phyloP scores from a whole-genome alignment of 2,797 vertebrate species.

The Lophius americanus region DNA sequence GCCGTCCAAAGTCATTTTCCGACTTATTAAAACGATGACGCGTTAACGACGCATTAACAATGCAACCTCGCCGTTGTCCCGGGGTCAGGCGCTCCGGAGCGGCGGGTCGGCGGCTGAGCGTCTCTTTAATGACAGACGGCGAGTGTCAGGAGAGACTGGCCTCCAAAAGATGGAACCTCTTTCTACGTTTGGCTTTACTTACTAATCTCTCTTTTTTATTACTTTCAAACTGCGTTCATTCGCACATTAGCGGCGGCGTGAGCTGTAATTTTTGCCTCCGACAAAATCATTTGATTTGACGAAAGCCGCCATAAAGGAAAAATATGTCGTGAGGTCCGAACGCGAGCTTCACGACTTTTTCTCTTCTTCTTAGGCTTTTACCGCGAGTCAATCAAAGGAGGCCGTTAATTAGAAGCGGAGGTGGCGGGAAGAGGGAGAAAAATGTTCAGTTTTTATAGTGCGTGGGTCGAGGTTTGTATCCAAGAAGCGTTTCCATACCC shows the following conservation, averaged over 20 bases:
- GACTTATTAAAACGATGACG: constrained; percentile 72
- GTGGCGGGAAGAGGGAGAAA: no score
- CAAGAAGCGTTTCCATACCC: constrained; percentile 7
- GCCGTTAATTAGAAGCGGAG: no score
- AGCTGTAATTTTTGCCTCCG: no score
- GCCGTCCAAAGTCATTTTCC: constrained; percentile 78
- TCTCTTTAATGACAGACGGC: constrained; percentile 77
- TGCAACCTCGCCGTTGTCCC: constrained; percentile 75
- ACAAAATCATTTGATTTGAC: no score
- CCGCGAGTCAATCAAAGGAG: no score
- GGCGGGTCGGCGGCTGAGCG: constrained; percentile 69
- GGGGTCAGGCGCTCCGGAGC: constrained; percentile 74
- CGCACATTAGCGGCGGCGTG: not conserved
- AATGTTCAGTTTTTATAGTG: not conserved
- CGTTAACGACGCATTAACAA: constrained; percentile 77
- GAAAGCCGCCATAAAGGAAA: no score
- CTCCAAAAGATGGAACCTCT: constrained; percentile 71
- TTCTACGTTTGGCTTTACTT: constrained; percentile 62
- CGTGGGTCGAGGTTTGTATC: constrained; percentile 18
- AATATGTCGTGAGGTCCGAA: no score
- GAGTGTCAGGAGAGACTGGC: constrained; percentile 73
- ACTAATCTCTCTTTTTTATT: constrained; percentile 31
- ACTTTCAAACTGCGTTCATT: constrained; percentile 59
- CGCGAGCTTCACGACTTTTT: no score
- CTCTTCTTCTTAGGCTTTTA: no score